Percentiles rank a stretch among this genome's conserved stretches.
Evolutionary conservation across 2,113 vertebrate species (phyloP).

Genomic region (Labeo catla): DNA sequence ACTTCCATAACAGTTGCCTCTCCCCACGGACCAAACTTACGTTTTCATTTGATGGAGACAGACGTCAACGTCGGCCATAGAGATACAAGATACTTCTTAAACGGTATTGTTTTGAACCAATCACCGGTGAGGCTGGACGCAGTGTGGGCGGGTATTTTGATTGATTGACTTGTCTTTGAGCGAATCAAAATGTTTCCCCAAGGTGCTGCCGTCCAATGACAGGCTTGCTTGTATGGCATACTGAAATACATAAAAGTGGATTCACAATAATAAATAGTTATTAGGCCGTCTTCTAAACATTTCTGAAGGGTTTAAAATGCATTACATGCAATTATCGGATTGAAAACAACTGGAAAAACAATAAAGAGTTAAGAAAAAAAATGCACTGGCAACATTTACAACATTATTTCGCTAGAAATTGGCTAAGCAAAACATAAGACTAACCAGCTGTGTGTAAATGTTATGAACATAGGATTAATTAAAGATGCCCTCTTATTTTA

Average conservation of each 20-base stretch:
- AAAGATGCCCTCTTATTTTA: neutral
- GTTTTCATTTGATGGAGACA: slow-evolving; percentile 17
- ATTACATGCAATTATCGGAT: neutral
- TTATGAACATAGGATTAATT: neutral
- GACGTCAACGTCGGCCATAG: slow-evolving; percentile 31
- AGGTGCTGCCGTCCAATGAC: neutral
- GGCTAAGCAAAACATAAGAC: neutral
- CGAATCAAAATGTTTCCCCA: neutral
- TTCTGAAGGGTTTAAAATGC: neutral
- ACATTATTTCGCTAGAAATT: neutral
- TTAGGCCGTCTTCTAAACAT: neutral
- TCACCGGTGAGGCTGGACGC: neutral
- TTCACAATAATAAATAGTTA: neutral
- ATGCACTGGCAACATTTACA: neutral
- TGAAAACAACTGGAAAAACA: neutral
- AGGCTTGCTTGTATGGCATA: neutral
- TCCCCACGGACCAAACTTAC: slow-evolving; percentile 37
- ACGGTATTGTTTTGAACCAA: slow-evolving; percentile 41
- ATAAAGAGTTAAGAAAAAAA: neutral
- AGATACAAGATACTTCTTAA: neutral
- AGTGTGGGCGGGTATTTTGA: neutral
- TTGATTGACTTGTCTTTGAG: neutral
- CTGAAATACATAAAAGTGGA: neutral
- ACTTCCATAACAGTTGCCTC: slow-evolving; percentile 47
- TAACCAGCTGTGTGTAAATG: neutral